Percentiles rank a stretch among this genome's conserved stretches.
Conservation (phyloP, 2,113 vertebrate genomes). For the Pelecanus crispus region DNA sequence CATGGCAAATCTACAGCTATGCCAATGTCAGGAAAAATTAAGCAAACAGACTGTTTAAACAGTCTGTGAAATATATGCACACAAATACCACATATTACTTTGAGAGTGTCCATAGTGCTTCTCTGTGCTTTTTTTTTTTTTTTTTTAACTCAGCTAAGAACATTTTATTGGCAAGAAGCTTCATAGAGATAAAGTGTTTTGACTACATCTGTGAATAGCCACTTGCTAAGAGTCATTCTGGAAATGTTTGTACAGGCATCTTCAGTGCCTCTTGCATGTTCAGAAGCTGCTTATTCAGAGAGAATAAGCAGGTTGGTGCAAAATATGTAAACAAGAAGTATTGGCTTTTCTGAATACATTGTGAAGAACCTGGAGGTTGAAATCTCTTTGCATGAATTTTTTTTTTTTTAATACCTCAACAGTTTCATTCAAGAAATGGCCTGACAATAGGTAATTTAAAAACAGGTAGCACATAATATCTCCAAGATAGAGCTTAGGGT, state of each 20-base stretch:
- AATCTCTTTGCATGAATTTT: not conserved
- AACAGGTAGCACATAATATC: not conserved
- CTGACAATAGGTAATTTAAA: not conserved
- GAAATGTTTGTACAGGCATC: not conserved
- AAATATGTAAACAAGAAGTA: not conserved
- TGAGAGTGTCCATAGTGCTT: not conserved
- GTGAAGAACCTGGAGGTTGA: not conserved
- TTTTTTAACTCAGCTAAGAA: not conserved
- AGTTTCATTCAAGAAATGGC: not conserved
- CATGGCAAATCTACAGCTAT: not conserved
- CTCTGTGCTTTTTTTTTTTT: not conserved
- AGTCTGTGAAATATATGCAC: not conserved
- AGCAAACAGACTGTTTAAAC: not conserved
- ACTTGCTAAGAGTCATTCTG: not conserved
- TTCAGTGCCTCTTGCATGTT: not conserved
- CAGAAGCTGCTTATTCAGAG: not conserved
- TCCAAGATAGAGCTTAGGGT: not conserved
- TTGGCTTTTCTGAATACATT: not conserved
- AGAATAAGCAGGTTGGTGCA: not conserved
- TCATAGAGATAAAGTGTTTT: not conserved
- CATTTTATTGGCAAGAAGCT: not conserved
- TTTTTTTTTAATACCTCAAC: not conserved
- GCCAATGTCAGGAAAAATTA: not conserved
- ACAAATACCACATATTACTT: not conserved
- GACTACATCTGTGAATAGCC: not conserved